These are phyloP conservation scores for Euzetes globulus DNA, from an alignment of 2,888 invertebrate species.

Conservation along the genomic window DNA sequence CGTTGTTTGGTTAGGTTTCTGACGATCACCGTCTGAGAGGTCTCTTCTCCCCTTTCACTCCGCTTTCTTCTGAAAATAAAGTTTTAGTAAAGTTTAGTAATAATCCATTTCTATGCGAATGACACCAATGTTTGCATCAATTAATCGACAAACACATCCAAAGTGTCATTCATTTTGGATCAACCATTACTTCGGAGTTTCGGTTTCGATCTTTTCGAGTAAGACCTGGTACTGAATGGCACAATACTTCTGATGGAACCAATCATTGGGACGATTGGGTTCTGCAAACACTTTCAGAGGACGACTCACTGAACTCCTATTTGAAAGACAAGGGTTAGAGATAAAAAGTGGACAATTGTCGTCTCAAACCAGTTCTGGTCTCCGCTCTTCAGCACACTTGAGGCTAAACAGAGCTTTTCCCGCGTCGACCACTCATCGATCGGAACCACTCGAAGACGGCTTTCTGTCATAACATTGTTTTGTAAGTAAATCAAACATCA, in stretches of 20 bases:
- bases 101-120: no score
- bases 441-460: constrained; percentile 50
- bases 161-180: neutral
- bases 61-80: constrained; percentile 56
- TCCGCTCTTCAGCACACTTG: constrained; percentile 72
- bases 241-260: constrained; percentile 85
- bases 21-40: constrained; percentile 70
- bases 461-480: no score
- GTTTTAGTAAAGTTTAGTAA: no score
- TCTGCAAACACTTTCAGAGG: constrained; percentile 69
- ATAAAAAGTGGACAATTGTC: constrained; percentile 2
- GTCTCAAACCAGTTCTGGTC: constrained; percentile 66
- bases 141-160: neutral
- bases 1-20: constrained; percentile 68
- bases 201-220: constrained; percentile 71
- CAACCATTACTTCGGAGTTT: constrained; percentile 68
- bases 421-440: constrained; percentile 75
- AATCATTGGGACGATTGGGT: constrained; percentile 66
- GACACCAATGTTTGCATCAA: no score
- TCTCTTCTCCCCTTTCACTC: constrained; percentile 56
- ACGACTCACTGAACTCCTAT: constrained; percentile 73
- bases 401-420: constrained; percentile 76
- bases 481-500: neutral
- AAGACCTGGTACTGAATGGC: constrained; percentile 78
- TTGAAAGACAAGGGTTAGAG: constrained; percentile 8